A percentile compares a stretch with the other conserved stretches of the same genome.
Evolutionary conservation across 2,113 vertebrate species (phyloP).

Genomic region (Phalacrocorax brasilianus): DNA sequence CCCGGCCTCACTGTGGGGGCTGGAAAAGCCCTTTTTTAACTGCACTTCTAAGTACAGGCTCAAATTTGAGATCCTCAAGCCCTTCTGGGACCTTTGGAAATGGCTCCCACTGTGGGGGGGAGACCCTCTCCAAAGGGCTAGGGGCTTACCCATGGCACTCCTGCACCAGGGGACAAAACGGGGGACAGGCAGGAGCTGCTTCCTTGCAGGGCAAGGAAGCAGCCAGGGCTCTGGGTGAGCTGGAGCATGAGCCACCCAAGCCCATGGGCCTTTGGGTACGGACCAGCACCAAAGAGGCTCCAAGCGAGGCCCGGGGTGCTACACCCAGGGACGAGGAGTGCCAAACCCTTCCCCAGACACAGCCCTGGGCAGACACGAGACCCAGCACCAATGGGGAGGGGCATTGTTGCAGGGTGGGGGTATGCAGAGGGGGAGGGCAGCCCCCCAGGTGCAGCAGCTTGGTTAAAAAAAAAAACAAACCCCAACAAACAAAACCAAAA

Average conservation of each 20-base stretch:
- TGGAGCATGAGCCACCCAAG: neutral
- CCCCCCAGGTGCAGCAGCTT: accelerated
- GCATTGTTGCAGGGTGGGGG: neutral
- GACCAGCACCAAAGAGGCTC: neutral
- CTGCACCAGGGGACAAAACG: too few species aligned
- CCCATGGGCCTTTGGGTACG: neutral
- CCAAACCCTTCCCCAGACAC: neutral
- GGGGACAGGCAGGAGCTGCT: neutral
- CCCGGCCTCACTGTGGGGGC: accelerated
- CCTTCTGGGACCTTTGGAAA: neutral
- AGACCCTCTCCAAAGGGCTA: neutral
- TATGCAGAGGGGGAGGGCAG: neutral
- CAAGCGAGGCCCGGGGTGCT: accelerated
- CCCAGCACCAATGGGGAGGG: neutral
- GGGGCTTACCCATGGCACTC: neutral
- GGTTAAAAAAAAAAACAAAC: neutral
- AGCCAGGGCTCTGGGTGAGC: neutral
- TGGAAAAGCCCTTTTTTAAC: neutral
- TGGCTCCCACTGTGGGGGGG: neutral
- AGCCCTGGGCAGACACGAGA: accelerated
- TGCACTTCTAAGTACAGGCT: neutral
- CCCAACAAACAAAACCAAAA: neutral
- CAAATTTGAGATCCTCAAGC: accelerated
- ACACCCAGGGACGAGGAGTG: neutral
- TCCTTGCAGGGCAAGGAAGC: neutral